These are phyloP conservation scores for Vanessa cardui DNA, from an alignment of 2,888 invertebrate genomes.

Conservation along the genomic window DNA sequence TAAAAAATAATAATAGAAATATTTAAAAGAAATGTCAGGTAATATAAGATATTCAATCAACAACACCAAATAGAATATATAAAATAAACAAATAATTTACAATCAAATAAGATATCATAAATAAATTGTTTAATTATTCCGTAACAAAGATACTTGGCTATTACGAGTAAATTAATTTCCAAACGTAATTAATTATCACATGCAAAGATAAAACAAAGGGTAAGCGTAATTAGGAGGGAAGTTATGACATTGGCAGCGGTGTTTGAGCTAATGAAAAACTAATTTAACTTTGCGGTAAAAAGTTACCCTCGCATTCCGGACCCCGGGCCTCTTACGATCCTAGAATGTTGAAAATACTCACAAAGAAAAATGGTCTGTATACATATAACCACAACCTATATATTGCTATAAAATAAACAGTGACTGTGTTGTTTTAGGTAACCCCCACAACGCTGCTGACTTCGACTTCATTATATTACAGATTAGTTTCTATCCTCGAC, in stretches of 20 bases:
- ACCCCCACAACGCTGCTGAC: slow-evolving; percentile 9
- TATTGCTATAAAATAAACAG: slow-evolving; percentile 12
- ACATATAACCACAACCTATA: slow-evolving; percentile 13
- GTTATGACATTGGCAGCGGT: slow-evolving; percentile 55
- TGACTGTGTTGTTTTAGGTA: slow-evolving; percentile 18
- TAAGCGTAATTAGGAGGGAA: slow-evolving; percentile 52
- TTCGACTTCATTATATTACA: slow-evolving; percentile 51
- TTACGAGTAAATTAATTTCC: slow-evolving; percentile 68
- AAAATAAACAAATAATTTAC: too few species aligned
- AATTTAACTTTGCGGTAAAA: slow-evolving; percentile 61
- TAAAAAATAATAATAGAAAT: too few species aligned
- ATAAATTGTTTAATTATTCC: slow-evolving; percentile 35
- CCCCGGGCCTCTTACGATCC: slow-evolving; percentile 12
- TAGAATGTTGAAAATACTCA: slow-evolving; percentile 15
- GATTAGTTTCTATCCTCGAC: slow-evolving; percentile 8
- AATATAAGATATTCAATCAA: too few species aligned
- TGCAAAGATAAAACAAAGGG: slow-evolving; percentile 61
- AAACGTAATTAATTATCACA: slow-evolving; percentile 70
- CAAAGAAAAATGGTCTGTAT: slow-evolving; percentile 31
- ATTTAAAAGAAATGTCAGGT: too few species aligned
- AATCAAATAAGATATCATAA: slow-evolving; percentile 20
- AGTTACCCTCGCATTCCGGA: slow-evolving; percentile 44
- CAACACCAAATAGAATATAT: too few species aligned
- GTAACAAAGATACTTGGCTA: slow-evolving; percentile 53
- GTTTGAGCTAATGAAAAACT: slow-evolving; percentile 62